A percentile compares a stretch with the other conserved stretches of the same genome.
Conservation (phyloP, 1,140 invertebrate species). For the Ladona fulva region DNA sequence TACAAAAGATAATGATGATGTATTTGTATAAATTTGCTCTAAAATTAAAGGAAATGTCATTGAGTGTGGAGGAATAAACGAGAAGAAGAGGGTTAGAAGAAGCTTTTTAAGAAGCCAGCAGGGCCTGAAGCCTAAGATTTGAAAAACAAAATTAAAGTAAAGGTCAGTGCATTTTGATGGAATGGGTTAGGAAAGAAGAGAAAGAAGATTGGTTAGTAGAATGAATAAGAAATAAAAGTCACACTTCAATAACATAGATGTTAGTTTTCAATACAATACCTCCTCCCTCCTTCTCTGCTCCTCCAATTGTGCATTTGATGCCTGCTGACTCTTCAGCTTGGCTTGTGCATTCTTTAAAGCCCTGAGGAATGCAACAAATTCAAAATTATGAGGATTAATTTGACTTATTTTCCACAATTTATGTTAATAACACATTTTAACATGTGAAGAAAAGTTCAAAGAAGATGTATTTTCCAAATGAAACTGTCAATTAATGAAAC, state of each 20-base stretch:
- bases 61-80: not conserved
- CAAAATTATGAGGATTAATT: too few species aligned
- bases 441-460: too few species aligned
- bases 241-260: too few species aligned
- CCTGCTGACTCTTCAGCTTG: slow-evolving; percentile 64
- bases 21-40: slow-evolving; percentile 8
- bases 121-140: slow-evolving; percentile 28
- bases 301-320: slow-evolving; percentile 29
- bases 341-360: slow-evolving; percentile 79
- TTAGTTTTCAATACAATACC: slow-evolving; percentile 32
- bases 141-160: slow-evolving; percentile 30
- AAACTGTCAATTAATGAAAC: too few species aligned
- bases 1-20: slow-evolving; percentile 8
- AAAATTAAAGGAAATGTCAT: slow-evolving; percentile 7
- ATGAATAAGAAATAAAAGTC: not conserved
- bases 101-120: slow-evolving; percentile 37
- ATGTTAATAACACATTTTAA: too few species aligned
- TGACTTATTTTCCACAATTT: too few species aligned
- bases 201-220: slow-evolving; percentile 23
- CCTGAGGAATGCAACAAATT: slow-evolving; percentile 55
- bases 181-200: slow-evolving; percentile 19
- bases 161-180: slow-evolving; percentile 19
- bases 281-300: slow-evolving; percentile 45
- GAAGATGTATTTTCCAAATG: too few species aligned
- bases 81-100: slow-evolving; percentile 29